Evolutionary conservation across 1,140 invertebrate genomes (phyloP).

Genomic region (Teleopsis dalmanni): DNA sequence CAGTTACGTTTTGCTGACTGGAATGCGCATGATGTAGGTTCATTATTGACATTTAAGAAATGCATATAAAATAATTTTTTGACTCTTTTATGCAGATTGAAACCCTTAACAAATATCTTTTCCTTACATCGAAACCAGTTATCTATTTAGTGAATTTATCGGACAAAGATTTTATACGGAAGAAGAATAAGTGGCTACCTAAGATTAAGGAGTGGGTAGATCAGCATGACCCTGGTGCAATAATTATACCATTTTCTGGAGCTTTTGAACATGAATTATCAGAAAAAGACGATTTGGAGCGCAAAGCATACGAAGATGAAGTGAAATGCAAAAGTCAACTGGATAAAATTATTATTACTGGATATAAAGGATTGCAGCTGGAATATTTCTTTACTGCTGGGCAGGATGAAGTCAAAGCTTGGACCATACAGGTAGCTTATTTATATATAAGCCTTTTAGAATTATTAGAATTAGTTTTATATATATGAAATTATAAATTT

Average conservation of each 20-base stretch:
- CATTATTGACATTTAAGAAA: neutral
- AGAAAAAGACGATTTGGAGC: slow-evolving; percentile 75
- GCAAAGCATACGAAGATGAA: slow-evolving; percentile 48
- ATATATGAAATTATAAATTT: too few relatives aligned
- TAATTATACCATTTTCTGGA: slow-evolving; percentile 93
- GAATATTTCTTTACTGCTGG: slow-evolving; percentile 98
- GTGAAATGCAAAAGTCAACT: slow-evolving; percentile 60
- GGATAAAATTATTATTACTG: slow-evolving; percentile 95
- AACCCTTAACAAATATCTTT: slow-evolving; percentile 91
- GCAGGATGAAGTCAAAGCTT: slow-evolving; percentile 97
- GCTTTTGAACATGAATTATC: slow-evolving; percentile 79
- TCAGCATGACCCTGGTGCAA: slow-evolving; percentile 88
- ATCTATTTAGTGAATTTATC: slow-evolving; percentile 97
- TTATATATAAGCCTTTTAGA: too few relatives aligned
- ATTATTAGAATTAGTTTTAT: too few relatives aligned
- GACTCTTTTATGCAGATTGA: slow-evolving; percentile 68
- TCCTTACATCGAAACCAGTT: slow-evolving; percentile 96
- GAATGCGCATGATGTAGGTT: slow-evolving; percentile 85
- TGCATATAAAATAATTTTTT: neutral
- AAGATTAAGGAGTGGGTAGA: slow-evolving; percentile 99
- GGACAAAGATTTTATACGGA: slow-evolving; percentile 96
- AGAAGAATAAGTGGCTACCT: slow-evolving; percentile 97
- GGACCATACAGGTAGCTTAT: slow-evolving; percentile 93
- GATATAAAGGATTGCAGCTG: slow-evolving; percentile 91
- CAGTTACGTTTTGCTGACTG: slow-evolving; percentile 89